These are phyloP conservation scores for Carassius gibelio DNA, from an alignment of 2,113 vertebrate species.

Conservation along the genomic window DNA sequence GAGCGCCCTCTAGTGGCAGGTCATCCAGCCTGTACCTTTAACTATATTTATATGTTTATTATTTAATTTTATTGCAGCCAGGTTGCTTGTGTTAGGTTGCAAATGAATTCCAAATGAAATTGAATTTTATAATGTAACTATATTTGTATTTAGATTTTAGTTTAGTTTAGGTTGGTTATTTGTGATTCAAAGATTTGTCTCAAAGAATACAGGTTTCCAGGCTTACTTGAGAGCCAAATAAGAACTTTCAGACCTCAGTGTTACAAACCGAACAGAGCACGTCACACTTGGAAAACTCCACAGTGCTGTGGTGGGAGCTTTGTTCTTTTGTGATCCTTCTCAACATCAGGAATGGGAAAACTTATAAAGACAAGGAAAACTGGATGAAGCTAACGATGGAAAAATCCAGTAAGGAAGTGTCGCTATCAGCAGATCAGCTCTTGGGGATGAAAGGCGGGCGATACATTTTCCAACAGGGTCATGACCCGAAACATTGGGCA, in stretches of 20 bases:
- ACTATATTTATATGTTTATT: too few relatives aligned
- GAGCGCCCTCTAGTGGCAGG: too few relatives aligned
- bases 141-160: too few relatives aligned
- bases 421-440: neutral
- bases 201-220: neutral
- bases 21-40: too few relatives aligned
- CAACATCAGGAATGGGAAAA: neutral
- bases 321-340: conserved; percentile 1
- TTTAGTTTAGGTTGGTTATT: neutral
- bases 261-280: neutral
- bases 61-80: too few relatives aligned
- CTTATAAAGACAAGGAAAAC: neutral
- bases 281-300: neutral
- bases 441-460: neutral
- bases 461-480: neutral
- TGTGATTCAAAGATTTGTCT: neutral
- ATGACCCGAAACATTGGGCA: neutral
- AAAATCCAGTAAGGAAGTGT: neutral
- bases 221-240: neutral
- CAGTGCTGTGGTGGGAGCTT: neutral
- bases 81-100: too few relatives aligned
- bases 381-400: neutral
- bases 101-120: too few relatives aligned
- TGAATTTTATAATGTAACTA: too few relatives aligned
- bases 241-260: neutral